Conservation (phyloP, 2,888 invertebrate species). For the Drosophila koepferae region DNA sequence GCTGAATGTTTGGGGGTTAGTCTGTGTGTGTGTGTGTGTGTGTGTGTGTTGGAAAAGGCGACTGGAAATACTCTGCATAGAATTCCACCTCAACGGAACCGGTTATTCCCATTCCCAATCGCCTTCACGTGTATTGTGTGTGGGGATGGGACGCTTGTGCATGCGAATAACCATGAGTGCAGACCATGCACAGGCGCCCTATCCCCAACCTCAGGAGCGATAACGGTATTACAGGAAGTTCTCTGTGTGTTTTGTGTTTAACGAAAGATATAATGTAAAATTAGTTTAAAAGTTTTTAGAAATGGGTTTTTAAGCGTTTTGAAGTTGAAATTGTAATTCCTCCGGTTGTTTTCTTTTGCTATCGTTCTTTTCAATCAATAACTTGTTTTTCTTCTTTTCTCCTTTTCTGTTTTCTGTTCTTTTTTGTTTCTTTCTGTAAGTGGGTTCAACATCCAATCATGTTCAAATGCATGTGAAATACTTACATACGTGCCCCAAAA, state of each 20-base stretch:
- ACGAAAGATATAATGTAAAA: constrained; percentile 72
- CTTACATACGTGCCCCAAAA: constrained; percentile 58
- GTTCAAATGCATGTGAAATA: constrained; percentile 75
- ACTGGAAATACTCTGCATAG: constrained; percentile 32
- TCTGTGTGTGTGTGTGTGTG: neutral
- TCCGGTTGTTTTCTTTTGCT: constrained; percentile 37
- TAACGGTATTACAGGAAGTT: constrained; percentile 26
- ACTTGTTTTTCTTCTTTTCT: constrained; percentile 18
- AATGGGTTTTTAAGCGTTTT: constrained; percentile 79
- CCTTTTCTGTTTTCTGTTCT: constrained; percentile 5
- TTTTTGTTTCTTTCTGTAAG: constrained; percentile 30
- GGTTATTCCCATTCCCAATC: constrained; percentile 57
- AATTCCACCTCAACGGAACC: constrained; percentile 28
- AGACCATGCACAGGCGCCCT: constrained; percentile 49
- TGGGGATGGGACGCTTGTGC: constrained; percentile 59
- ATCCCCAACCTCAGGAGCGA: constrained; percentile 40
- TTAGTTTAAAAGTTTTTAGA: constrained; percentile 73
- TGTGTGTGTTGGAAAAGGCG: constrained; percentile 9
- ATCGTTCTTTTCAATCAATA: constrained; percentile 24
- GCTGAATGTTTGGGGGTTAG: neutral
- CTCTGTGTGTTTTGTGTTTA: constrained; percentile 61
- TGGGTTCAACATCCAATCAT: constrained; percentile 62
- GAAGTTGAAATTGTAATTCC: constrained; percentile 80
- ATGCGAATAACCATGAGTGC: constrained; percentile 56
- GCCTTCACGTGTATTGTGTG: constrained; percentile 42